These are phyloP conservation scores for Mythimna albipuncta DNA, from an alignment of 2,888 invertebrate genomes.

Conservation along the genomic window DNA sequence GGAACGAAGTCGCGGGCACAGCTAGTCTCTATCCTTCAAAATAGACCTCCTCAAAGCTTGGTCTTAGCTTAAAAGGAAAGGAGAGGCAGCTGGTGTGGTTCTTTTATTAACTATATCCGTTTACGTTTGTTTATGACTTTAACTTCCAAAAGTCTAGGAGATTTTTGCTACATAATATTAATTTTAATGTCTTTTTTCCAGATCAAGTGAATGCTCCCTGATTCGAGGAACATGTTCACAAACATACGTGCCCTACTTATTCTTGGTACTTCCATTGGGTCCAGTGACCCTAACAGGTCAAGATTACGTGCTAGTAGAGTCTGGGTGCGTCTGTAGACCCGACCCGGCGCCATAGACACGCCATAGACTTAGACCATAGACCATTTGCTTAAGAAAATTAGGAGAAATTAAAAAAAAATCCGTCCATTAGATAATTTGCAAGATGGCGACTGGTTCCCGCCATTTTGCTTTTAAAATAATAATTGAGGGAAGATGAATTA, in stretches of 20 bases:
- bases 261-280: slow-evolving; percentile 97
- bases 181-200: slow-evolving; percentile 81
- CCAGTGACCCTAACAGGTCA: slow-evolving; percentile 97
- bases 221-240: slow-evolving; percentile 97
- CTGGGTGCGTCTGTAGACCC: slow-evolving; percentile 97
- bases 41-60: no score
- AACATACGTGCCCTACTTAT: slow-evolving; percentile 97
- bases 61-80: background rate
- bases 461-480: slow-evolving; percentile 29
- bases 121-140: background rate
- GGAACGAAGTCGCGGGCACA: no score
- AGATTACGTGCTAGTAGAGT: slow-evolving; percentile 98
- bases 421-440: slow-evolving; percentile 50
- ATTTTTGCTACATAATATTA: background rate
- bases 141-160: background rate
- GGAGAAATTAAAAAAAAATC: slow-evolving; percentile 32
- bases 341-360: slow-evolving; percentile 70
- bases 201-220: slow-evolving; percentile 96
- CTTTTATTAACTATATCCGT: no score
- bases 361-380: slow-evolving; percentile 38
- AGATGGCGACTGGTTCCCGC: slow-evolving; percentile 43
- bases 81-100: no score
- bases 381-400: slow-evolving; percentile 29
- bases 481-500: background rate
- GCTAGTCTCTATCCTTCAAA: no score